Evolutionary conservation across 2,888 invertebrate genomes (phyloP), one percentile per base, ranked within the genome.

Genomic region (Trimorus sp.): DNA sequence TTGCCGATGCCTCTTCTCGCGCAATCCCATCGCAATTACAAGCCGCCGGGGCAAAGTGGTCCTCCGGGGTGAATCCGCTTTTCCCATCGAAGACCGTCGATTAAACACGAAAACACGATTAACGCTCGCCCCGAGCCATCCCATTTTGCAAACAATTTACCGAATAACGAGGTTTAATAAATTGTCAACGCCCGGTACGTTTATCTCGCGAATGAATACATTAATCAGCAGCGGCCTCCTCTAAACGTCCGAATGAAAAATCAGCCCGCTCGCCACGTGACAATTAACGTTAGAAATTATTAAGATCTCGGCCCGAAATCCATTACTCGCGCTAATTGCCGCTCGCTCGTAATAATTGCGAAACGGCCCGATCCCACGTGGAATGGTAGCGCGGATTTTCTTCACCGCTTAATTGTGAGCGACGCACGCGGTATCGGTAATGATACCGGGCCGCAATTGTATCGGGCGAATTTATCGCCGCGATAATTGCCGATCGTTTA

Each of bases 401-500:
- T 87, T 88, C 88, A 89, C 87, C 86, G 86, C 89, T 88, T 87
- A 89, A 89, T 89, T 88, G 89, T 88, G 86, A 86, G 86, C 83
- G 84, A 84, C 85, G 83, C 84, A 83, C 84, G 65, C 78, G 81
- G 84, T 80, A 77, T 60, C 79, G 54, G 68, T 70, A 75, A 81
- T 84, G 84, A 87, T 40, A 40, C 75, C 84, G 84, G n/a, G 84
- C 79, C 81, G 71, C 77, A 87, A 86, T 86, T 84, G 86, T 85
- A 77, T 84, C 83, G 84, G 59, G 78, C 84, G 86, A 88, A 89
- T 89, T 89, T 89, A 89, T 89, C 88, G 87, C 86, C 86, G 77
- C 78, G 85, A 85, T 88, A 89, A 89, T 88, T 87, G 88, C 85
- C 87, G 86, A 89, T 89, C 89, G 88, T 87, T 89, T 88, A 88